Base-by-base conservation (phyloP, 1,140 invertebrate genomes). In the Centruroides vittatus region DNA sequence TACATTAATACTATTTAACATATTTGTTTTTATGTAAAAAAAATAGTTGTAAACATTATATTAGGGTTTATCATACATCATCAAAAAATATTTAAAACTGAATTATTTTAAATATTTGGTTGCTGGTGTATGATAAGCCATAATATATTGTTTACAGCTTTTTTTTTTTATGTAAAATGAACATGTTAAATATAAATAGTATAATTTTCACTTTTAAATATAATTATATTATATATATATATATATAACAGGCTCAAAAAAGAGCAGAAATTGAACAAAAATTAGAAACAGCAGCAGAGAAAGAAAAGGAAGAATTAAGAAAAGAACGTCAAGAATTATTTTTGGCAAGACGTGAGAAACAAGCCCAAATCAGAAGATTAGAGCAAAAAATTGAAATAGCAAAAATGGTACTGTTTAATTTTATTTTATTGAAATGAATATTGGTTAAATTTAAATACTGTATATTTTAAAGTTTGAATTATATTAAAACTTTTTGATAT, bases 201-300 rank as follows among this genome's bases (percentile, higher is more conserved):
- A 23, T 23, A 23, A 23, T 23, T 2, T 23, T 23, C 23, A 23
- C 2, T 0, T 23, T 23, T 23, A 23, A n/a, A 23, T 23, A 23
- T 23, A 23, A n/a, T n/a, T 23, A 23, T 23, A 23, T 23, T 23
- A 1, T 23, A 23, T 23, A 2, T 23, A 23, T 23, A 23, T 23
- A 23, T 23, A 23, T 23, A 23, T 23, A 23, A 23, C 23, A 41
- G 41, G 41, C 41, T 41, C 41, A 41, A 8, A 88, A 87, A 73
- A 80, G 86, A 70, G 88, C 87, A 10, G 83, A 90, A 77, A 87
- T 98, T 46, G 93, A 97, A 73, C 84, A 88, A 62, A 92, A 94
- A 74, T 81, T 98, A 47, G 93, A 97, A 72, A 88, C 93, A 70
- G 88, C 89, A 70, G 88, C 89, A 53, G 80, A 86, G 57, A 79